phyloP scores from a whole-genome alignment of 23 tunicate genomes.

The Phallusia fumigata region DNA sequence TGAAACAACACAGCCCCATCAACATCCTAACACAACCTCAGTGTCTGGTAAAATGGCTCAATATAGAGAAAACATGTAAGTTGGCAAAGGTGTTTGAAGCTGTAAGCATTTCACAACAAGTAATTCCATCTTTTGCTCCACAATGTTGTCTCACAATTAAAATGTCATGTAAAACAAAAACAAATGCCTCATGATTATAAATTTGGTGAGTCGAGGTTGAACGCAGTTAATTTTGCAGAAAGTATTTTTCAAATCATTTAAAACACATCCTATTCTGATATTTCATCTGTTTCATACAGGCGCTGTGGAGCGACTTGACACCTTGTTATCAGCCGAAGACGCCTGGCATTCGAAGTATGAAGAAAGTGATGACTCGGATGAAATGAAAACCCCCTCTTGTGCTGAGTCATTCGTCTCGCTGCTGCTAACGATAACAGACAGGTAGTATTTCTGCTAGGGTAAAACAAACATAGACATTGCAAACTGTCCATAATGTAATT shows the following conservation, averaged over 20 bases:
- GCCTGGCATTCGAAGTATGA: conserved; percentile 66
- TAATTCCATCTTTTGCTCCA: too few relatives aligned
- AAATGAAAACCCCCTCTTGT: conserved; percentile 79
- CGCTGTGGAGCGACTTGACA: conserved; percentile 69
- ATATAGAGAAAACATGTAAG: conserved; percentile 76
- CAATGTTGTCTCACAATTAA: too few relatives aligned
- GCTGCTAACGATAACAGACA: conserved; percentile 81
- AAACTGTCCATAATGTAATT: not conserved
- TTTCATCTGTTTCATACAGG: conserved; percentile 13
- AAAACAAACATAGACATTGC: not conserved
- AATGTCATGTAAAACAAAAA: too few relatives aligned
- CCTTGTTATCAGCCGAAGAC: conserved; percentile 51
- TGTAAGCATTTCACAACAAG: too few relatives aligned
- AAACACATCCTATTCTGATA: too few relatives aligned
- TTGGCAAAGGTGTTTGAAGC: not conserved
- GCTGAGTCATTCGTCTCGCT: conserved; percentile 77
- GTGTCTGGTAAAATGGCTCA: conserved; percentile 78
- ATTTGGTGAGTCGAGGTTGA: too few relatives aligned
- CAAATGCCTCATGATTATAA: too few relatives aligned
- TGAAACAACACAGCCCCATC: conserved; percentile 56
- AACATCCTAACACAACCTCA: conserved; percentile 60
- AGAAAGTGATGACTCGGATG: conserved; percentile 44
- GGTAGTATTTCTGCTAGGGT: conserved; percentile 26
- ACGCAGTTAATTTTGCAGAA: too few relatives aligned
- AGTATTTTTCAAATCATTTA: too few relatives aligned